phyloP scores from a whole-genome alignment of 2,888 invertebrate species.

The Orchesellides sinensis region DNA sequence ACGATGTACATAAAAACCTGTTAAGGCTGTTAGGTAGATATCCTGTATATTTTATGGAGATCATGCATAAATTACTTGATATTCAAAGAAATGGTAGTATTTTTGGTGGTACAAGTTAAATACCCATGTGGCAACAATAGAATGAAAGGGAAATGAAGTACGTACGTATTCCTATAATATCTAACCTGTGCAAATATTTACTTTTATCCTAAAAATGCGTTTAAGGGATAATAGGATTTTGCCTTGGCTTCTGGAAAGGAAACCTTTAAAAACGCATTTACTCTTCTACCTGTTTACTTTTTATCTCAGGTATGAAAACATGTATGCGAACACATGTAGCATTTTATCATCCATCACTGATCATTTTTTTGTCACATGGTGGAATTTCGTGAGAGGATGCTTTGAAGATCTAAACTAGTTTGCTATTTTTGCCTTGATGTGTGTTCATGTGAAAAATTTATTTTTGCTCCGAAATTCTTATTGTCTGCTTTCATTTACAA shows the following conservation, averaged over 20 bases:
- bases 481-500: too few relatives aligned
- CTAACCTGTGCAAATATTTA: too few relatives aligned
- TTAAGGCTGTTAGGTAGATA: too few relatives aligned
- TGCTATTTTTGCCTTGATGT: not conserved
- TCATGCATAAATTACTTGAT: not conserved
- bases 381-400: slow-evolving; percentile 2
- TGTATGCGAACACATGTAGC: too few relatives aligned
- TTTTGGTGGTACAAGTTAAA: not conserved
- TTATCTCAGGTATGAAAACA: too few relatives aligned
- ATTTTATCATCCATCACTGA: not conserved
- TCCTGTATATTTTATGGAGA: too few relatives aligned
- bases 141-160: not conserved
- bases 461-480: not conserved
- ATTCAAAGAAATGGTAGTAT: too few relatives aligned
- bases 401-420: not conserved
- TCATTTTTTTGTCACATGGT: slow-evolving; percentile 15
- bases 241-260: not conserved
- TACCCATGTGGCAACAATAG: not conserved
- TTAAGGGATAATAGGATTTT: not conserved
- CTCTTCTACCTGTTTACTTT: not conserved
- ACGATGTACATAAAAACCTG: too few relatives aligned
- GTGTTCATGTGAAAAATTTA: not conserved
- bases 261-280: not conserved
- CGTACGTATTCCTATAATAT: too few relatives aligned
- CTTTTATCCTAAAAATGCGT: too few relatives aligned